Evolutionary conservation across 2,888 invertebrate genomes (phyloP), one percentile per base, ranked within the genome.

Genomic region (Platycnemis pennipes): DNA sequence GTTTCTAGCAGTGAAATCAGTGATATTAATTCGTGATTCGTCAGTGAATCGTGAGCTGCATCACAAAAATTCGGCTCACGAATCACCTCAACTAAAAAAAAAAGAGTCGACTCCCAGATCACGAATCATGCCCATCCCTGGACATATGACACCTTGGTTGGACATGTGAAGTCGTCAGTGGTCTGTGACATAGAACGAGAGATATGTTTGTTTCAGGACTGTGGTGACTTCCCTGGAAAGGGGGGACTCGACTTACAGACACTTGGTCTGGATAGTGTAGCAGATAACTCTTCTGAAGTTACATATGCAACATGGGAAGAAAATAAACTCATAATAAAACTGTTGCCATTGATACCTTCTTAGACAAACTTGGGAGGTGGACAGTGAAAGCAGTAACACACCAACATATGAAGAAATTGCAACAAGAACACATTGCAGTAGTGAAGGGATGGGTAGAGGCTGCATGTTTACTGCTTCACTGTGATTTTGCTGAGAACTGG

Each of bases 351-450:
- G 63, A 63, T 22, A 63, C 63, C 63, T 63, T 63, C 63, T 26
- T n/a, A 26, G 63, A n/a, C 26, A 26, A 63, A 63, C 63, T 63
- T 26, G 63, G 63, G 3, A 26, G 26, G 63, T 63, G 63, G 63
- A 63, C 63, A 63, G 63, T 63, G 63, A 63, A 63, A 63, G 63
- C 63, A 63, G 63, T 63, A 26, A 63, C 63, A 26, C 63, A 63
- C 3, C 63, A 63, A 63, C 63, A 63, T 63, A 2, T 63, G 63
- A 63, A 63, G 3, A 63, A 63, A 53, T 11, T 53, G 13, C 53
- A 53, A 53, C 53, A 53, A 53, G 7, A 53, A 11, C 53, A 53
- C 53, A 63, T 63, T 63, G 26, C 63, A 63, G 8, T 26, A 63
- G 63, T 63, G 19, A 63, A 63, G 63, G 63, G 63, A 26, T 8